Conservation (phyloP, 1,140 invertebrate genomes). For the Trichomalopsis sarcophagae region DNA sequence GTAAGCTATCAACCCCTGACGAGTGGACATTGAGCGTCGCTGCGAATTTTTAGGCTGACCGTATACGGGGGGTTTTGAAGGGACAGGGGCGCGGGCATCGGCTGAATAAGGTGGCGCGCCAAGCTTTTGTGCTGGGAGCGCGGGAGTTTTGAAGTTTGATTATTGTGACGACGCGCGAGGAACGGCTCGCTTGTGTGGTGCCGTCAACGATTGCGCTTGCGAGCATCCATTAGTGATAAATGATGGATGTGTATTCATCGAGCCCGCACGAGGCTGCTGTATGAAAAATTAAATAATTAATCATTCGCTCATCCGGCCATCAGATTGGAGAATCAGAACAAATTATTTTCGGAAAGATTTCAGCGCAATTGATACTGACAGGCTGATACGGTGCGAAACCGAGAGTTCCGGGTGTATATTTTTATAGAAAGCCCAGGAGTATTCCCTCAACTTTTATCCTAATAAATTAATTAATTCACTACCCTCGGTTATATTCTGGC, state of each 20-base stretch:
- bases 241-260: background rate
- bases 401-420: too few relatives aligned
- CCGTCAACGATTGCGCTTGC: too few relatives aligned
- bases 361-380: too few relatives aligned
- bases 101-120: background rate
- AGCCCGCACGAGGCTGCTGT: background rate
- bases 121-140: background rate
- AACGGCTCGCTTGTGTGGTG: too few relatives aligned
- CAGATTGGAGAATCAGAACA: background rate
- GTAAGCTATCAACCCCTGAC: background rate
- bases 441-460: background rate
- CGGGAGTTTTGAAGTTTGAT: background rate
- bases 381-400: too few relatives aligned
- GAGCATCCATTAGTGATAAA: background rate
- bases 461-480: slow-evolving; percentile 41
- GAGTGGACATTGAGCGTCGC: background rate
- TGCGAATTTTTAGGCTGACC: background rate
- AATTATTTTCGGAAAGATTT: background rate
- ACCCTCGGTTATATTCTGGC: background rate
- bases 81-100: background rate
- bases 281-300: background rate
- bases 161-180: background rate
- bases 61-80: background rate
- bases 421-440: background rate
- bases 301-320: background rate